Base-by-base conservation (phyloP, 2,797 vertebrate genomes). In the Phalloptychus januarius region DNA sequence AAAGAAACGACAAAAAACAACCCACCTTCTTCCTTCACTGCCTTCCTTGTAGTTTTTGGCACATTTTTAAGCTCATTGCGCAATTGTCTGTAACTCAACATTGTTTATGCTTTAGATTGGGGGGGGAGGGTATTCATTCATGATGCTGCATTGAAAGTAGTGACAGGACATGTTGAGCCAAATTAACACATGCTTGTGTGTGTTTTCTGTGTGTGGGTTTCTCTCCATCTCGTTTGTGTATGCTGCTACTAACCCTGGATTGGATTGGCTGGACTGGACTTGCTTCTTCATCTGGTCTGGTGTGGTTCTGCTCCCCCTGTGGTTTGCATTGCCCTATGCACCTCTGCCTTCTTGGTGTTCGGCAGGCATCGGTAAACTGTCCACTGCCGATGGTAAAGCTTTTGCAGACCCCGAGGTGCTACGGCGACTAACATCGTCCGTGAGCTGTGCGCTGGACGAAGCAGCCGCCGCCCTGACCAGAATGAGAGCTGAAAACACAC, bases 311-410 rank as follows among this genome's bases (percentile, higher is more conserved):
- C 92, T 90, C 84, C 88, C 89, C 89, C 85, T 89, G 86, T 94
- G 93, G 91, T 94, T 92, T 94, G 91, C 92, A 90, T 93, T 95
- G 93, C 93, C 93, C 92, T 95, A 89, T 94, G 94, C 93, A 93
- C 91, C 93, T 93, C 92, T 95, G 91, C 94, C 92, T 69, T 93
- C 89, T 91, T 90, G 95, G 93, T 95, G 93, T 90, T 94, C 90
- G 93, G 94, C 96, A 99, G 98, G 98, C 95, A 99, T 99, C 95
- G 98, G 98, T 97, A 99, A 99, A 97, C 96, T 99, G 93, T 99
- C 98, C 95, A 99, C 98, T 96, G 97, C 98, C 93, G 98, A 99
- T 97, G 98, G 98, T 95, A 99, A 99, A 99, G 98, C 98, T 96
- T 99, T 99, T 97, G 98, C 98, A 97, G 98, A 99, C 96, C 98